Conservation (phyloP, 2,797 vertebrate species). For the Hemibagrus guttatus region DNA sequence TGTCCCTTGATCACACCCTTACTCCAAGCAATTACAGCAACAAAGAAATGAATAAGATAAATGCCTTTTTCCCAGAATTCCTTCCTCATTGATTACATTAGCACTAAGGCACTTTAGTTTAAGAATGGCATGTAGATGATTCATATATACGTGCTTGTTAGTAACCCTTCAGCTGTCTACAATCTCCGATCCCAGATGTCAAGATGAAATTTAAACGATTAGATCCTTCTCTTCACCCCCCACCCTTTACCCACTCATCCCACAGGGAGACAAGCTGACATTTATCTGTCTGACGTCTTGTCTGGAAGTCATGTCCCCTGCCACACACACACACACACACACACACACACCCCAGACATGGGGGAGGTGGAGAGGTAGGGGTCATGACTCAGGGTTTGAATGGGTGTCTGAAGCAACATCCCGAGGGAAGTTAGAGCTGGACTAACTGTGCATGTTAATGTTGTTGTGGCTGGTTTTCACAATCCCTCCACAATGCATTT, state of each 20-base stretch:
- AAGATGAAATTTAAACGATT: conserved; percentile 48
- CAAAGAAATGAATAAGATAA: background rate
- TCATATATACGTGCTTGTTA: conserved; percentile 16
- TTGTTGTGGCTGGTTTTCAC: conserved; percentile 39
- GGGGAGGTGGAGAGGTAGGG: conserved; percentile 57
- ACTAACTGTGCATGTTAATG: conserved; percentile 56
- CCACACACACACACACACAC: conserved; percentile 75
- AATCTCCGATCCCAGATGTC: conserved; percentile 27
- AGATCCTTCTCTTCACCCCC: conserved; percentile 35
- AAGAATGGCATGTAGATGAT: background rate
- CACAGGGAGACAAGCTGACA: conserved; percentile 67
- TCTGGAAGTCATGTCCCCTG: conserved; percentile 76
- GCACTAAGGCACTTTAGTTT: background rate
- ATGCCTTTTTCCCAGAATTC: background rate
- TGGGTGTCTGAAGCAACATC: conserved; percentile 56
- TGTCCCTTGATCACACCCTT: background rate
- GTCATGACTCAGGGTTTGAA: conserved; percentile 59
- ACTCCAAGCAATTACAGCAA: background rate
- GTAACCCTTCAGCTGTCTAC: conserved; percentile 26
- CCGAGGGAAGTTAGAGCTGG: conserved; percentile 53
- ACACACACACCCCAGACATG: conserved; percentile 52
- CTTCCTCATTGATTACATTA: background rate
- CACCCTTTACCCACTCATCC: conserved; percentile 42
- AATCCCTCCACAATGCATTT: conserved; percentile 22
- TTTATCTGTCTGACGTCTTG: conserved; percentile 81